Percentiles rank a stretch among this genome's conserved stretches.
phyloP scores from a whole-genome alignment of 2,797 vertebrate genomes.

The Pachyuromys duprasi region DNA sequence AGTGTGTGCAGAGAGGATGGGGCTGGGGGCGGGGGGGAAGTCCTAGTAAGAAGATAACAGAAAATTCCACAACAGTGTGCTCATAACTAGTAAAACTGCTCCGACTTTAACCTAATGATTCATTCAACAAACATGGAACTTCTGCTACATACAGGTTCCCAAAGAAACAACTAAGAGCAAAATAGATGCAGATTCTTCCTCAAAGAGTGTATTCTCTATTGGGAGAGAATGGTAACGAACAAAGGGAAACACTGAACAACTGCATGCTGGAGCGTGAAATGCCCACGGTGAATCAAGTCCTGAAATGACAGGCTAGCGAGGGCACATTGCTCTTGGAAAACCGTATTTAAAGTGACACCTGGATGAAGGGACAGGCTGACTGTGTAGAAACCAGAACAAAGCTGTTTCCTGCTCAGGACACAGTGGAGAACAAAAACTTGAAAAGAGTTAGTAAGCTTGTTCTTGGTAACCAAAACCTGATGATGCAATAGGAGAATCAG shows the following conservation, averaged over 20 bases:
- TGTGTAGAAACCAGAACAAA: background rate
- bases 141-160: background rate
- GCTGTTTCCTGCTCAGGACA: background rate
- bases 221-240: background rate
- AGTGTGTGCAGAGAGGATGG: too few relatives aligned
- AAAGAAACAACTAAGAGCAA: background rate
- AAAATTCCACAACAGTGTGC: background rate
- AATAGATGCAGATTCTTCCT: background rate
- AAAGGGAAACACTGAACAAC: background rate
- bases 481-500: background rate
- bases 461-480: background rate
- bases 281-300: background rate
- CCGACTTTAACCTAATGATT: background rate
- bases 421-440: background rate
- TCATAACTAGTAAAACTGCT: background rate
- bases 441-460: background rate
- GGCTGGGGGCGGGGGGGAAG: too few relatives aligned
- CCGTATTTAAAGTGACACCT: background rate
- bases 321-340: background rate
- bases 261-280: background rate
- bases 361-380: background rate
- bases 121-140: slow-evolving; percentile 7
- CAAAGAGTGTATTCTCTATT: background rate
- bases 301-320: background rate
- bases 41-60: background rate